Percentiles rank a stretch among this genome's conserved stretches.
phyloP scores from a whole-genome alignment of 2,888 invertebrate genomes.

The Nebria brevicollis region DNA sequence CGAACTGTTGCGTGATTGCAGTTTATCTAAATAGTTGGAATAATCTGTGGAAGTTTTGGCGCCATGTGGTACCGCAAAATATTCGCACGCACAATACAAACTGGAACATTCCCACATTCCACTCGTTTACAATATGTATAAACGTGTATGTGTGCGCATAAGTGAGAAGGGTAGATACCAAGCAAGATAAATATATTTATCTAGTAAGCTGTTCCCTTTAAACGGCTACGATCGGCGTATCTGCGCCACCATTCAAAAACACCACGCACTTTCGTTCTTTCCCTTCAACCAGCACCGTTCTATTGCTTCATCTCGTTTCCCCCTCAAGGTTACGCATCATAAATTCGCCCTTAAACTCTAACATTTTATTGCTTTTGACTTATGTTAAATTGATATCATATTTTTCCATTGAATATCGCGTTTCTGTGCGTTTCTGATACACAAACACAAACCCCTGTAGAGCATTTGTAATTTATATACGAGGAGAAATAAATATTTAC shows the following conservation, averaged over 20 bases:
- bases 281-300: neutral
- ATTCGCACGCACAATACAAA: slow-evolving; percentile 36
- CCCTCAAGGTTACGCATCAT: neutral
- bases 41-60: slow-evolving; percentile 44
- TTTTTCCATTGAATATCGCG: neutral
- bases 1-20: slow-evolving; percentile 43
- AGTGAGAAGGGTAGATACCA: neutral
- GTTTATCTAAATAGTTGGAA: slow-evolving; percentile 46
- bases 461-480: too few species aligned
- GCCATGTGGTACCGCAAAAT: slow-evolving; percentile 42
- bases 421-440: neutral
- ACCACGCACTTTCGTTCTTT: neutral
- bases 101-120: slow-evolving; percentile 17
- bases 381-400: neutral
- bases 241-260: slow-evolving; percentile 7
- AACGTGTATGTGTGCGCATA: slow-evolving; percentile 5
- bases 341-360: neutral
- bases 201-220: neutral
- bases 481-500: too few species aligned
- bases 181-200: neutral
- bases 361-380: neutral
- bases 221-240: neutral
- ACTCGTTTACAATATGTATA: neutral
- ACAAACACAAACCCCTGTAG: neutral
- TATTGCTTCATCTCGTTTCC: neutral